Base-by-base conservation (phyloP, 2,113 vertebrate species). In the Eubucco bourcierii region DNA sequence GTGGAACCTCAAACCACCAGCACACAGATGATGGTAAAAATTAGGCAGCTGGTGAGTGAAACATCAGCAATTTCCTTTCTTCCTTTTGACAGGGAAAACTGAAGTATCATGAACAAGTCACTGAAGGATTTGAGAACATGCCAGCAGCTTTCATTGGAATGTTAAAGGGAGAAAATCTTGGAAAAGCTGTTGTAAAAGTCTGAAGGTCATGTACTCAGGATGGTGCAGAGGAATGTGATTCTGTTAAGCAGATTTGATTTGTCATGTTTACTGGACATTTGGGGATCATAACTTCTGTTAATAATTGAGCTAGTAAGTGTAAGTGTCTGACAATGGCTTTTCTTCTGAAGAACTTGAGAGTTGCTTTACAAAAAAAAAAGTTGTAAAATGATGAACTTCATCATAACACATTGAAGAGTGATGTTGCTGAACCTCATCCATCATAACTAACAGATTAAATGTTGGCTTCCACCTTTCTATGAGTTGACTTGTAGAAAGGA, bases 51-150 rank as follows among this genome's bases (percentile, higher is more conserved):
- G 24, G 16, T 82, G 75, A 53, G 66, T 52, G 34, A 87, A 82
- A 76, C 74, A 29, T 80, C 24, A 56, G 14, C 5, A 31, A 25
- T 71, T 84, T 65, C 6, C 14, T 90, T 87, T 84, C 70, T 93
- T 66, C 25, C 55, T 93, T 92, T 55, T 41, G 72, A 55, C 97
- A 99, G 98, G 98, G 98, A 53, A 98, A 98, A 91, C 87, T 99
- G 86, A 97, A 98, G 90, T 97, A 10, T 56, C 92, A 41, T 3
- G 98, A 99, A 86, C 88, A 98, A 7, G 0, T 98, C 81, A 98
- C 96, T 15, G 95, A 98, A 91, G 98, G 98, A 87, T 99, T 99
- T 97, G 98, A 98, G 86, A 99, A 98, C 71, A 98, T 99, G 98
- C 98, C 98, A 7, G 71, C 76, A 76, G 98, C 98, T 56, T 99